A percentile compares a stretch with the other conserved stretches of the same genome.
phyloP scores from a whole-genome alignment of 2,888 invertebrate genomes.

The Pseudolycoriella hygida region DNA sequence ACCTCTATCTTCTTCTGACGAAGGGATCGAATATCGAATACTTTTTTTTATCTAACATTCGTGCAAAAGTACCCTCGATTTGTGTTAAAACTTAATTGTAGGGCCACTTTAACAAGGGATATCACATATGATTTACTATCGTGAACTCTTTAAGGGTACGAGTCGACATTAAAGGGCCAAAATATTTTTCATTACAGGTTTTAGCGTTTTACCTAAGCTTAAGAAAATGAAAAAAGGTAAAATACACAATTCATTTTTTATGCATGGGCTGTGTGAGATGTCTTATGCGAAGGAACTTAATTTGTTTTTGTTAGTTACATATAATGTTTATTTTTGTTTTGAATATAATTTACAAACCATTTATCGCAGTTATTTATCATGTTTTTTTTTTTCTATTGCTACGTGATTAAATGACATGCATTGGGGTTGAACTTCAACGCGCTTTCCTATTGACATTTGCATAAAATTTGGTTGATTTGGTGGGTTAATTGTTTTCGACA shows the following conservation, averaged over 20 bases:
- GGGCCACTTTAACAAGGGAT: slow-evolving; percentile 7
- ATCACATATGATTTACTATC: slow-evolving; percentile 7
- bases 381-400: not conserved
- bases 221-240: not conserved
- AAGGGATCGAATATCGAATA: not conserved
- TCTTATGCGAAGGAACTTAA: slow-evolving; percentile 6
- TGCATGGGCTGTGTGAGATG: not conserved
- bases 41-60: not conserved
- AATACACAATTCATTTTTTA: not conserved
- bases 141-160: slow-evolving; percentile 8
- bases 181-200: slow-evolving; percentile 8
- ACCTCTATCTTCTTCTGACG: not conserved
- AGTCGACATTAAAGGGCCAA: slow-evolving; percentile 7
- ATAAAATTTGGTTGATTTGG: slow-evolving; percentile 3
- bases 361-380: slow-evolving; percentile 7
- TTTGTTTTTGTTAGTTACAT: slow-evolving; percentile 9
- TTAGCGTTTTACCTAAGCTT: not conserved
- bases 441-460: slow-evolving; percentile 2
- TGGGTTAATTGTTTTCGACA: slow-evolving; percentile 3
- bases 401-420: not conserved
- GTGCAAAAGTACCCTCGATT: slow-evolving; percentile 2
- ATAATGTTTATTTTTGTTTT: slow-evolving; percentile 10
- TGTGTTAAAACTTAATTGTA: slow-evolving; percentile 7
- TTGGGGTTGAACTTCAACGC: not conserved
- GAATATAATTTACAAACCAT: slow-evolving; percentile 10